Evolutionary conservation across 1,140 invertebrate species (phyloP).

Genomic region (Caenorhabditis briggsae): DNA sequence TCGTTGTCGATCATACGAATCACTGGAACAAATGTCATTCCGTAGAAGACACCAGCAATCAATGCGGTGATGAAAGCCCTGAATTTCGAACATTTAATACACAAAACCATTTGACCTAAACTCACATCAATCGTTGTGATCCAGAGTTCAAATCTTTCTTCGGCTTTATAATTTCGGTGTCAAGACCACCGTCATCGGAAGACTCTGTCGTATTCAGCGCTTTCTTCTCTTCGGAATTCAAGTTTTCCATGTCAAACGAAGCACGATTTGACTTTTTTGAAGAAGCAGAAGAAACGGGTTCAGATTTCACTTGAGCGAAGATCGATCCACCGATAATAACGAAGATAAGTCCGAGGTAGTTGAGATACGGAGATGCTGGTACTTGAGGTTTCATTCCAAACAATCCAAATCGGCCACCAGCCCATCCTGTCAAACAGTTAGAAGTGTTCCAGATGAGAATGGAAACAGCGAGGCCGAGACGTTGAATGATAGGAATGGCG

Average conservation of each 20-base stretch:
- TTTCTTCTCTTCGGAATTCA: constrained; percentile 53
- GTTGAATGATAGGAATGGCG: constrained; percentile 79
- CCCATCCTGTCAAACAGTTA: constrained; percentile 78
- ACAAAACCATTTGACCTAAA: background rate
- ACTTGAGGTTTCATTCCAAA: constrained; percentile 75
- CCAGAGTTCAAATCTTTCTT: constrained; percentile 27
- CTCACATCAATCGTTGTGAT: constrained; percentile 46
- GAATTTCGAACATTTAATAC: background rate
- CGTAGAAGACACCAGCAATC: constrained; percentile 79
- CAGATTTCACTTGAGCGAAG: constrained; percentile 66
- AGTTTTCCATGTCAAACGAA: constrained; percentile 23
- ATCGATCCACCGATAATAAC: constrained; percentile 75
- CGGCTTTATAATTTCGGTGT: constrained; percentile 18
- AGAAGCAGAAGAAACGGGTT: constrained; percentile 22
- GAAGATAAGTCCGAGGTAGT: constrained; percentile 78
- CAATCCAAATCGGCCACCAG: constrained; percentile 79
- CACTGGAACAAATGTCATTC: constrained; percentile 78
- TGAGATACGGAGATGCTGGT: constrained; percentile 72
- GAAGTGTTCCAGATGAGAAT: constrained; percentile 79
- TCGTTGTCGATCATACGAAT: constrained; percentile 78
- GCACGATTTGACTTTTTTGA: constrained; percentile 19
- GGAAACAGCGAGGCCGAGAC: constrained; percentile 79
- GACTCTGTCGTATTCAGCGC: constrained; percentile 54
- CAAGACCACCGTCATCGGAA: background rate
- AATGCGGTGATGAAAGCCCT: constrained; percentile 69